Evolutionary conservation across 1,140 invertebrate species (phyloP), one percentile per base, ranked within the genome.

Genomic region (Amphibalanus amphitrite): DNA sequence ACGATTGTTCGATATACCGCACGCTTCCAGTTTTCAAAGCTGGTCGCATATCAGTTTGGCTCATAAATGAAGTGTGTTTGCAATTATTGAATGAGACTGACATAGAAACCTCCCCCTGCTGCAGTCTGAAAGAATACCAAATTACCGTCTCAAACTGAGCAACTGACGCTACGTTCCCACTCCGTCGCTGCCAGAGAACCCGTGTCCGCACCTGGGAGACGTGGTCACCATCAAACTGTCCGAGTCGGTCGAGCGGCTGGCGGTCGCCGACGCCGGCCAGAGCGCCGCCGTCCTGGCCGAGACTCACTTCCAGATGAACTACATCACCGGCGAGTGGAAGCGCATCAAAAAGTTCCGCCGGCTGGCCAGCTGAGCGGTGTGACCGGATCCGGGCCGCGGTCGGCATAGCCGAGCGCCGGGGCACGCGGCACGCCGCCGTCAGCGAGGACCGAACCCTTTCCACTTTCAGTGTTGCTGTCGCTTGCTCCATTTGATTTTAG

Each of bases 221-320:
- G 90, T 96, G 76, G 89, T 95, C 0, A 95, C 92, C 69, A 94
- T 97, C 71, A 92, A 93, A 82, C 82, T 96, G 59, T 92, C 89
- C 72, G 93, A 96, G 78, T 88, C 91, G 80, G 85, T 90, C 76
- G 91, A 95, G 78, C 88, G 88, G 73, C 86, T 93, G 0, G 81
- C 84, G 13, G 89, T 92, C 76, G 79, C 86, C 0, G 90, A 90
- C 78, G 47, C 13, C 47, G 88, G 89, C 72, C 87, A 86, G 0
- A 28, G 20, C 28, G 81, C 89, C 0, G 86, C 86, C 0, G 89
- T 91, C 85, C 82, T 92, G 67, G 90, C 91, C 0, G 93, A 97
- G 79, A 94, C 90, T 23, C 93, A 94, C 81, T 95, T 95, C 84
- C 92, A 95, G 81, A 95, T 97, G 93, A 95, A 97, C 81, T 96